Base-by-base conservation (phyloP, 2,797 vertebrate genomes). In the Alexandromys oeconomus region DNA sequence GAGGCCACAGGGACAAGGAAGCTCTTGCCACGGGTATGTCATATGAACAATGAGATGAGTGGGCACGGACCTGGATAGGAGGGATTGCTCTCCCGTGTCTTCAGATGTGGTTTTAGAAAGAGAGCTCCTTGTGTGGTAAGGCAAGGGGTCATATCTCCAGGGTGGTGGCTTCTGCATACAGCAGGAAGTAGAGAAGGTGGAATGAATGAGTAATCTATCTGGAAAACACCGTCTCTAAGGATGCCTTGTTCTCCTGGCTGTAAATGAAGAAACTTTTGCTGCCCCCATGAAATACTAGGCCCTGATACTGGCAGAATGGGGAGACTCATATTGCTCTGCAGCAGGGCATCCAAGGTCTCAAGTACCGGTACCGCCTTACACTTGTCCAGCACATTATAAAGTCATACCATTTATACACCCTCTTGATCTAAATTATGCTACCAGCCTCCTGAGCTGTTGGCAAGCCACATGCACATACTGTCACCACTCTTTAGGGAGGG, bases 71-170 rank as follows among this genome's bases (percentile, higher is more conserved):
- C 3, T 1, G 51, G 2, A 17, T 27, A 71, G 10, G n/a, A 54
- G 34, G 17, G 2, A 8, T 27, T 78, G n/a, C 48, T 14, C 51
- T 6, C 90, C 48, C 1, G 5, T 46, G 61, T 95, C 87, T 87
- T 78, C 54, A 67, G 65, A 34, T 17, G 84, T 78, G 15, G 14
- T 37, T 84, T 29, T 54, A 69, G 69, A 92, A 89, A 82, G 65
- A 95, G 67, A 27, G 14, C 92, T 93, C 17, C 93, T 92, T 95
- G 95, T 97, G 96, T 91, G 97, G 93, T 48, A 61, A 92, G n/a
- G 40, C 63, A 63, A 14, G 46, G 46, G 78, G 87, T 95, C 31
- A n/a, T 46, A 6, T 97, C 97, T 93, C 88, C 5, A 17, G 94
- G 63, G 96, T 71, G 25, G 8, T 79, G 57, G 54, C 12, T 69